Conservation (phyloP, 2,888 invertebrate genomes). For the Lamellibrachia columna region DNA sequence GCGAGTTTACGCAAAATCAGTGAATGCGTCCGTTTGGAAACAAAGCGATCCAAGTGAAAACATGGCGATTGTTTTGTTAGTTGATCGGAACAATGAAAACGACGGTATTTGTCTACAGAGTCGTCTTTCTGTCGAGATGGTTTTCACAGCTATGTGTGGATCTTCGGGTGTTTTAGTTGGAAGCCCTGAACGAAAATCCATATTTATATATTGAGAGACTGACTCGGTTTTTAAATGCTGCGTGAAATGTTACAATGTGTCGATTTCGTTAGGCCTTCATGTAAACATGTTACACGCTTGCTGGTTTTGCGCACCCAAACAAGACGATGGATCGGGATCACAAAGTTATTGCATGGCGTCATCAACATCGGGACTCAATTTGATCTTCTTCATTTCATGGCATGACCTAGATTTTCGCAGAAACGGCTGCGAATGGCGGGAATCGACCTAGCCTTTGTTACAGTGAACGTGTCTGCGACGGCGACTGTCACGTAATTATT, state of each 20-base stretch:
- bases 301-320: not conserved
- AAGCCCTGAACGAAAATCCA: not conserved
- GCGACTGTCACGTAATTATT: conserved; percentile 13
- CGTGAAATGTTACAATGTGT: conserved; percentile 6
- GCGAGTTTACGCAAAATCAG: not conserved
- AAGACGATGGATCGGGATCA: not conserved
- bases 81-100: conserved; percentile 11
- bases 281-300: not conserved
- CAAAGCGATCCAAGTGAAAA: conserved; percentile 3
- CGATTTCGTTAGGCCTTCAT: not conserved
- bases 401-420: not conserved
- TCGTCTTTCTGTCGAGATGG: not conserved
- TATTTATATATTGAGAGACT: not conserved
- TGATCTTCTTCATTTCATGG: not conserved
- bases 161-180: not conserved
- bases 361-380: not conserved
- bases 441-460: not conserved
- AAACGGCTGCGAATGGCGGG: conserved; percentile 16
- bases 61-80: conserved; percentile 16
- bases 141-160: not conserved
- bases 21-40: not conserved
- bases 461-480: not conserved
- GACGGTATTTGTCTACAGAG: not conserved
- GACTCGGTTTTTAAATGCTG: not conserved
- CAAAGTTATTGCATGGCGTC: not conserved